Evolutionary conservation across 2,888 invertebrate genomes (phyloP), one percentile per base, ranked within the genome.

Genomic region (Ectemnius cavifrons): DNA sequence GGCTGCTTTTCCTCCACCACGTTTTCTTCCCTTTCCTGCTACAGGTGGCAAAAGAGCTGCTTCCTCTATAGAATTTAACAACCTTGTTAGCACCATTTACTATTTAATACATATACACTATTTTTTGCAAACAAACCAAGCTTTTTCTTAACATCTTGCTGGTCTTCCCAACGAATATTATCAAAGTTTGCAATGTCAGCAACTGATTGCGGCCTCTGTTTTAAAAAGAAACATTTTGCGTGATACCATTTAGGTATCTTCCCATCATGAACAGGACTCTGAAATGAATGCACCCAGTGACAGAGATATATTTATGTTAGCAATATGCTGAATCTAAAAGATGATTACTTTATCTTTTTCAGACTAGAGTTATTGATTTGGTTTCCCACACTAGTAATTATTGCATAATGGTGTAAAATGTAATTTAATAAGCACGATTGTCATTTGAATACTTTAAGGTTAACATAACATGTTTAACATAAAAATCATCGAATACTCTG

Each of bases 231-330:
- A 89, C 99, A 99, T 0, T 92, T 92, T 73, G 94, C 93, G 91
- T 99, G 98, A 88, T 95, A 96, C 98, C 98, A 99, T 85, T 95
- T 94, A 0, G 97, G 94, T 83, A 94, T 93, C 90, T 95, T 97
- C 0, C 97, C 96, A 94, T 98, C 98, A 91, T 95, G 95, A 88
- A 95, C 94, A 0, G 96, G 94, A 14, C 97, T 97, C 97, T 97
- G 89, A 57, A 92, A 92, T 81, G 78, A 75, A 74, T 61, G 45
- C 0, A 37, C 5, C 2, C 37, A 8, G 8, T 37, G 37, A 37
- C 8, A 11, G 5, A 37, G 8, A 37, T 8, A 11, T 6, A 11
- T 37, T 37, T 37, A 37, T 8, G 8, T 8, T 11, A 8, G 4
- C 37, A 37, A 37, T 8, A 37, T 37, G 5, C 8, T 11, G 6